Base-by-base conservation (phyloP, 1,140 invertebrate species). In the Heterodera schachtii region DNA sequence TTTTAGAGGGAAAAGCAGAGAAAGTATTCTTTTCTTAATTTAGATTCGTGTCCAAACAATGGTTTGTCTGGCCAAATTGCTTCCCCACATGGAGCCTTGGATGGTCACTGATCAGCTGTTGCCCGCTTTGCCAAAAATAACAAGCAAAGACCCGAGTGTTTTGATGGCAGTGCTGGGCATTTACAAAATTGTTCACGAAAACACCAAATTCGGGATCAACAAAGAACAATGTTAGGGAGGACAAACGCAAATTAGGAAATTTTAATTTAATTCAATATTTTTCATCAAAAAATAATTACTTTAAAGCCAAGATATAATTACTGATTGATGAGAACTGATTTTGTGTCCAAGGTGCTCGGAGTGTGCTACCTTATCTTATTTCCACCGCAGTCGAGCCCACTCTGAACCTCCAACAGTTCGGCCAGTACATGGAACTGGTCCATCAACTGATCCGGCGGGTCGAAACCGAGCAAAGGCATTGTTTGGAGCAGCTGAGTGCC, bases 21-120 rank as follows among this genome's bases (percentile, higher is more conserved):
- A 31, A 31, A 31, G n/a, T 64, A 49, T 73, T 79, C 3, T n/a
- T 13, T 19, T 52, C 66, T 47, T 21, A 73, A 90, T 90, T 49
- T 76, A 93, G 93, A 94, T 98, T 7, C 92, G 96, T 79, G 96
- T 98, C 0, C 97, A 97, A 89, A 96, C 95, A 89, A 91, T 98
- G 44, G 92, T 98, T 21, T 98, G 96, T 91, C 90, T 98, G 66
- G 96, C 96, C 3, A 96, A 97, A 90, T 91, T 99, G 84, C 90
- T 98, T 81, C 95, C 97, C 86, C 93, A 95, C 91, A 92, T 99
- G 83, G 96, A 98, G 90, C 96, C 96, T 87, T 98, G 97, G 97
- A 91, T 96, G 83, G 95, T 98, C 1, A 90, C 97, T 73, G 97
- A 99, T 91, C 95, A 98, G 90, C 93, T 99, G 47, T 91, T 99